Evolutionary conservation across 2,888 invertebrate species (phyloP).

Genomic region (Serrognathus titanus): DNA sequence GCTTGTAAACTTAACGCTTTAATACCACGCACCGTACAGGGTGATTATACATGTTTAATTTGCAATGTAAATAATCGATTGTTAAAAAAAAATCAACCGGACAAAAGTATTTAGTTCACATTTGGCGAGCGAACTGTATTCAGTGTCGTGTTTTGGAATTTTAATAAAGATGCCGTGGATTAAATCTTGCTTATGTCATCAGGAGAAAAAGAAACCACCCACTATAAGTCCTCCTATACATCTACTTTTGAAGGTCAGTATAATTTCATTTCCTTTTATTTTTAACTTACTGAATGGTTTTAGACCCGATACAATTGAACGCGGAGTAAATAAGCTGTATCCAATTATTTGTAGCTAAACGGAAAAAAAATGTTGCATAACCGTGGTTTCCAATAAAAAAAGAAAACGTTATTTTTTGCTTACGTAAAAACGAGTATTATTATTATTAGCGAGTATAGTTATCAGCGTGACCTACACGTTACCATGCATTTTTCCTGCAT

Average conservation of each 20-base stretch:
- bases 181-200: constrained; percentile 50
- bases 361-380: no score
- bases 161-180: constrained; percentile 48
- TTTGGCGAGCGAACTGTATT: no score
- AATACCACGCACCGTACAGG: neutral
- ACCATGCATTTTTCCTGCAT: no score
- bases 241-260: constrained; percentile 49
- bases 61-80: neutral
- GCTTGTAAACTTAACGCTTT: no score
- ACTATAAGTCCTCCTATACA: constrained; percentile 51
- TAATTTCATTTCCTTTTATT: constrained; percentile 42
- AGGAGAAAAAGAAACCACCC: constrained; percentile 49
- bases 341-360: neutral
- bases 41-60: neutral
- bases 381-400: no score
- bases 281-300: no score
- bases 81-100: no score
- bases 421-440: no score
- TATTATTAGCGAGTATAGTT: no score
- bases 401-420: no score
- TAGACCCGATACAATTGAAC: neutral
- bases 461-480: no score
- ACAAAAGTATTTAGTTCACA: no score
- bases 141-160: neutral
- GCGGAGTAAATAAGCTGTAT: neutral